Percentiles rank a stretch among this genome's conserved stretches.
Evolutionary conservation across 2,113 vertebrate genomes (phyloP).

Genomic region (Alethe diademata): DNA sequence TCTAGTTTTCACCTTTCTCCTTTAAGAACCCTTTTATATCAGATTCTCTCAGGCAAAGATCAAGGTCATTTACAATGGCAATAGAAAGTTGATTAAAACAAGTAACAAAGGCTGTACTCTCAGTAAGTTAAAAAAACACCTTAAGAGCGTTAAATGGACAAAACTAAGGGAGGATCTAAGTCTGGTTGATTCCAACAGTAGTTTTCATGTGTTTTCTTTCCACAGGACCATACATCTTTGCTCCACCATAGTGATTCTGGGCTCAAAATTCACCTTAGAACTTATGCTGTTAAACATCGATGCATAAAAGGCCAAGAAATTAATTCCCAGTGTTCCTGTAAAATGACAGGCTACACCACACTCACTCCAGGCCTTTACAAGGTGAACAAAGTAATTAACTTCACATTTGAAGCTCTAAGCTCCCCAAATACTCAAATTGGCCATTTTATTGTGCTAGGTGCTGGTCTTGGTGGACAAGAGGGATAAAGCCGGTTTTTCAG

Average conservation of each 20-base stretch:
- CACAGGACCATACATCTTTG: not conserved
- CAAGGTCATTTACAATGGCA: conserved; percentile 16
- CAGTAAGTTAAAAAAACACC: not conserved
- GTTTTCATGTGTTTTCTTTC: not conserved
- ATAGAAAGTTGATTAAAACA: conserved; percentile 16
- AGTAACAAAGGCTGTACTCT: not conserved
- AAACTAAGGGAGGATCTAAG: not conserved
- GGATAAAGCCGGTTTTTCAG: not conserved
- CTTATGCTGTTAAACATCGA: not conserved
- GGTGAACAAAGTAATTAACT: not conserved
- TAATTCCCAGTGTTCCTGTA: not conserved
- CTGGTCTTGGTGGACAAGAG: not conserved
- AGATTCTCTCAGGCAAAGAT: conserved; percentile 9
- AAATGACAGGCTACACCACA: rapidly evolving
- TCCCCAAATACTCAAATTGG: not conserved
- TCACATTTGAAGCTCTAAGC: not conserved
- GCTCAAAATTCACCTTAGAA: not conserved
- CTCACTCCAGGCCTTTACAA: not conserved
- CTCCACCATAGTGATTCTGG: not conserved
- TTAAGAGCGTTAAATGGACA: not conserved
- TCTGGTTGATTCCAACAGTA: not conserved
- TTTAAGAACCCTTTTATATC: not conserved
- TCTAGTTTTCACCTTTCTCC: not conserved
- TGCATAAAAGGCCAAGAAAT: not conserved
- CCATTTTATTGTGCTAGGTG: not conserved